These are phyloP conservation scores for Phalanger gymnotis DNA, from an alignment of 2,797 vertebrate species.

Conservation along the genomic window DNA sequence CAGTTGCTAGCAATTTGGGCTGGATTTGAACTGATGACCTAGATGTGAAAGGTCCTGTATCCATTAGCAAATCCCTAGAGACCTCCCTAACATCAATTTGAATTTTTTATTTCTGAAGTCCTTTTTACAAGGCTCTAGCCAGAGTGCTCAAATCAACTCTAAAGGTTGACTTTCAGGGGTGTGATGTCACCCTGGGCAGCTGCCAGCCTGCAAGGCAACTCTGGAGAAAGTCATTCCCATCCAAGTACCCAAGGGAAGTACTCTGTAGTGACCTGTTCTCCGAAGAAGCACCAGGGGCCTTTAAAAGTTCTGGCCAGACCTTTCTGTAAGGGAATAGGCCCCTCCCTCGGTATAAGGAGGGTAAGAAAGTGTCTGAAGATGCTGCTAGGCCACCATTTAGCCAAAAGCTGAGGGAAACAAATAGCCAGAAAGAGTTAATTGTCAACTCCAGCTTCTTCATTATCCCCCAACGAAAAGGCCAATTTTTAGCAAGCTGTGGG, in stretches of 20 bases:
- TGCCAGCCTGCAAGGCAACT: neutral
- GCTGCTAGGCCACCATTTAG: neutral
- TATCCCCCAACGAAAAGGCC: neutral
- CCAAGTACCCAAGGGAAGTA: neutral
- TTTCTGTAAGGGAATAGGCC: neutral
- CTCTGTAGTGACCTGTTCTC: neutral
- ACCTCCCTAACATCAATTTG: neutral
- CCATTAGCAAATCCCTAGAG: neutral
- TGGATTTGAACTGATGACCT: conserved; percentile 70
- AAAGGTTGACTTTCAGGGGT: fast-evolving
- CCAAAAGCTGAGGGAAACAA: neutral
- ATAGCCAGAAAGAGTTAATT: neutral
- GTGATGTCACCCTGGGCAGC: fast-evolving
- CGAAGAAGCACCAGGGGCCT: neutral
- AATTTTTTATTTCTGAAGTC: neutral
- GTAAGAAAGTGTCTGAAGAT: neutral
- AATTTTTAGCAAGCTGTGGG: neutral
- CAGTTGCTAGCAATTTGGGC: conserved; percentile 28
- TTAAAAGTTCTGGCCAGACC: neutral
- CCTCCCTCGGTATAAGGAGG: neutral
- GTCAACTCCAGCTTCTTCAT: neutral
- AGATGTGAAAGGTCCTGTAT: conserved; percentile 55
- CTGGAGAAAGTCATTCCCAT: neutral
- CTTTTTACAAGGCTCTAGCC: neutral
- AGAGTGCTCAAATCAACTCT: neutral